These are phyloP conservation scores for Anas bernieri DNA, from an alignment of 2,797 vertebrate species.

Conservation along the genomic window DNA sequence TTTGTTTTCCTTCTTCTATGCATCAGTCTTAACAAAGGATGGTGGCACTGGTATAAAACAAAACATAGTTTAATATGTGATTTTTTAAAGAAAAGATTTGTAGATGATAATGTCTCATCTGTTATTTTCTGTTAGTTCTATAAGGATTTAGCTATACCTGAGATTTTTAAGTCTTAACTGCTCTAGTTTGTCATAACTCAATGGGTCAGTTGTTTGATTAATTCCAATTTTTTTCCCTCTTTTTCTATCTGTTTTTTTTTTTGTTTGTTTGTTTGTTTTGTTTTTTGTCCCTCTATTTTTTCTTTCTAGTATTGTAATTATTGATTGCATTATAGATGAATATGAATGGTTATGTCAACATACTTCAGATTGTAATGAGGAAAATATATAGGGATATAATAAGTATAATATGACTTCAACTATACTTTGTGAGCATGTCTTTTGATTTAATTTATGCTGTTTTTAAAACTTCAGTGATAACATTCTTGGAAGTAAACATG, in stretches of 20 bases:
- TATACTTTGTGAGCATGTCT: constrained; percentile 16
- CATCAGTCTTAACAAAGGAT: background rate
- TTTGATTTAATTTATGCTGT: constrained; percentile 56
- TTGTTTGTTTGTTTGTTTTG: background rate
- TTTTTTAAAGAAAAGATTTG: background rate
- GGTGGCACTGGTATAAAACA: background rate
- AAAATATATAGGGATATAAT: constrained; percentile 40
- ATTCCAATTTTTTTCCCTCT: constrained; percentile 55
- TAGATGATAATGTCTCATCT: background rate
- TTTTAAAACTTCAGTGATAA: constrained; percentile 61
- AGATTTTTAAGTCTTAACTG: constrained; percentile 3
- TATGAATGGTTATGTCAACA: constrained; percentile 56
- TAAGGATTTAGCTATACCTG: background rate
- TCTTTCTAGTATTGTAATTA: constrained; percentile 49
- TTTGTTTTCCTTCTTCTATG: background rate
- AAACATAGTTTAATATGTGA: background rate
- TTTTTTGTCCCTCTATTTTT: background rate
- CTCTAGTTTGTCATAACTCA: background rate
- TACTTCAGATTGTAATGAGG: constrained; percentile 64
- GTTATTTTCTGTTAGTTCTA: background rate
- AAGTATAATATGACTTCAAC: constrained; percentile 59
- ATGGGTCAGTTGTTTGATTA: constrained; percentile 49
- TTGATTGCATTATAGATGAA: constrained; percentile 40
- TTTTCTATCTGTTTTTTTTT: background rate
- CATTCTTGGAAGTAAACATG: constrained; percentile 66